Base-by-base conservation (phyloP, 1,140 invertebrate species). In the Lepidotrigona ventralis region DNA sequence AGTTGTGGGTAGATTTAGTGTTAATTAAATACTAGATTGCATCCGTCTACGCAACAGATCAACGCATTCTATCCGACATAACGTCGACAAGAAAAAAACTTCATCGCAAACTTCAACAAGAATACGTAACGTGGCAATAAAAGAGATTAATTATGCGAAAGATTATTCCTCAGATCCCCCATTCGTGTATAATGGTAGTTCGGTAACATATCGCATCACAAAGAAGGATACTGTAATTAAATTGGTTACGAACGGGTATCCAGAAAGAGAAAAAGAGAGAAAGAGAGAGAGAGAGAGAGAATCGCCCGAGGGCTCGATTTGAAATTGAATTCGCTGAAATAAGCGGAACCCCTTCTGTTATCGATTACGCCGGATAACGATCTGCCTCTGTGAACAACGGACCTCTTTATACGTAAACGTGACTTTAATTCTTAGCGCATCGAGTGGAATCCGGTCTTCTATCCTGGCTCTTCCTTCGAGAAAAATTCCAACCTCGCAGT, bases 251-350 rank as follows among this genome's bases (percentile, higher is more conserved):
- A 29, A 54, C 68, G 66, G 53, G 23, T 58, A 69, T 29, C 9
- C 9, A 26, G 5, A 39, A 33, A 68, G 64, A 54, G 17, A 54
- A 23, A 78, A n/a, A 51, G 46, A 23, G 56, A 11, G 21, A 54
- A 17, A 54, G 21, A 78, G 39, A 64, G 60, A 33, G 26, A 33
- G 26, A 66, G 51, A n/a, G 11, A 54, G 19, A 58, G 29, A n/a
- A 21, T 15, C 17, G 29, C 15, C 29, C 5, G 12, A 33, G 53
- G 39, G 46, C 58, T 81, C 58, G 56, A 81, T 74, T 74, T 81
- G 21, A 81, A 81, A 81, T 81, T 81, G 54, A 81, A 81, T 64
- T 81, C 58, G 26, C 39, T 64, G 46, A 74, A 81, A 81, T 74
- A 81, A 81, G 58, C 58, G 79, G 53, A 23, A 17, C 46, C 46